A percentile compares a stretch with the other conserved stretches of the same genome.
These are phyloP conservation scores for Bombus sylvicola DNA, from an alignment of 1,140 invertebrate species.

Conservation along the genomic window DNA sequence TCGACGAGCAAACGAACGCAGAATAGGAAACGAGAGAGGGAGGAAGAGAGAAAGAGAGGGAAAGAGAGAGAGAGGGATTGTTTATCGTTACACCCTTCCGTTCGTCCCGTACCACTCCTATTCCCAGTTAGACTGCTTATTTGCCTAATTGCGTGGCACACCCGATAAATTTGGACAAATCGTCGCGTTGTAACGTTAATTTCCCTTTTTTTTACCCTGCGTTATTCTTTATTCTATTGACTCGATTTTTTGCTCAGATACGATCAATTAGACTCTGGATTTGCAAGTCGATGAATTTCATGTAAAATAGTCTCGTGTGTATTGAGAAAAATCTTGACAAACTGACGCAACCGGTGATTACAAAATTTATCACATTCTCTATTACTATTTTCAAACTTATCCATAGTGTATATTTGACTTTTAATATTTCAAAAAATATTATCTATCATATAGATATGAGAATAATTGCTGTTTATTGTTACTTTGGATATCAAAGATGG, in stretches of 20 bases:
- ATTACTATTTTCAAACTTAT: too few species aligned
- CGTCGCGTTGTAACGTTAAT: conserved; percentile 70
- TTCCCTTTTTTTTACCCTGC: conserved; percentile 55
- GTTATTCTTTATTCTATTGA: background rate
- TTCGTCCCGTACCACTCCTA: conserved; percentile 68
- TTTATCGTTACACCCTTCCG: conserved; percentile 80
- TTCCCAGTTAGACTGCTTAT: conserved; percentile 80
- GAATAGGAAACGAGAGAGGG: conserved; percentile 68
- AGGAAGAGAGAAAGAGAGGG: background rate
- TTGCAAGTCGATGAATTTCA: background rate
- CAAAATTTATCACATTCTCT: too few species aligned
- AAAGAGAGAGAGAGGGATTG: conserved; percentile 76
- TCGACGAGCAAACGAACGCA: conserved; percentile 64
- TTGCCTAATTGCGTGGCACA: conserved; percentile 79
- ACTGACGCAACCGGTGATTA: too few species aligned
- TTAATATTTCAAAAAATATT: too few species aligned
- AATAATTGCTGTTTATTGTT: too few species aligned
- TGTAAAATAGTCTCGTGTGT: background rate
- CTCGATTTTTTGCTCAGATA: background rate
- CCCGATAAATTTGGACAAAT: conserved; percentile 80
- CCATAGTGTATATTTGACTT: too few species aligned
- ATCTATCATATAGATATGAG: too few species aligned
- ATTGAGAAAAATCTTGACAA: background rate
- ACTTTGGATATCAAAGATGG: too few species aligned
- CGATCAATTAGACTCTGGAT: background rate